Base-by-base conservation (phyloP, 2,888 invertebrate species). In the Boloria euphrosyne region DNA sequence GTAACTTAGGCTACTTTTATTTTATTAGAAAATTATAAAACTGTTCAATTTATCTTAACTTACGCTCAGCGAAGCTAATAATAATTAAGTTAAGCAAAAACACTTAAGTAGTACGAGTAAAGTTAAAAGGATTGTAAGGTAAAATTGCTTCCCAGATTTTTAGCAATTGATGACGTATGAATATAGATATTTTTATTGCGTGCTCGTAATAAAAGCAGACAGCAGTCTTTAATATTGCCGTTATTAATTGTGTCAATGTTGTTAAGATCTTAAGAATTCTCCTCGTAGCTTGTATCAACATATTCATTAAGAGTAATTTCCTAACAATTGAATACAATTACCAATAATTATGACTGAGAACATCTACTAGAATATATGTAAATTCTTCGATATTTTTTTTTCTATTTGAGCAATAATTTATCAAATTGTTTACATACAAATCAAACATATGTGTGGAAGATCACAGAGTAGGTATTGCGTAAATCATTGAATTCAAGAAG, bases 251-350 rank as follows among this genome's bases (percentile, higher is more conserved):
- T 54, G 16, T 67, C 54, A 55, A 62, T 54, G 55, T 67, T 65
- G 58, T 62, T 65, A 50, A 50, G 44, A 51, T 62, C 44, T 44
- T 49, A 55, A 60, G 52, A 59, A 46, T 57, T 57, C 62, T 62
- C 50, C 60, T 65, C 65, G 55, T 18, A 44, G 46, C 60, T 63
- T 67, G 55, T 18, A 46, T 62, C 62, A 52, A 61, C 51, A 53
- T 68, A 63, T 62, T 68, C 60, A 63, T 70, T 52, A 53, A 47
- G 58, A 57, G 63, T 38, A 44, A 62, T 54, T 70, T 57, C 60
- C 57, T 54, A 46, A 27, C 57, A 70, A 68, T 70, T 70, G 54
- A 62, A 58, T 47, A 47, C 68, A 70, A 68, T 68, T 66, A 59
- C 51, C n/a, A n/a, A n/a, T 53, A 68, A 54, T 55, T 68, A 53